phyloP scores from a whole-genome alignment of 2,888 invertebrate species.

The Vesta saturnalis region DNA sequence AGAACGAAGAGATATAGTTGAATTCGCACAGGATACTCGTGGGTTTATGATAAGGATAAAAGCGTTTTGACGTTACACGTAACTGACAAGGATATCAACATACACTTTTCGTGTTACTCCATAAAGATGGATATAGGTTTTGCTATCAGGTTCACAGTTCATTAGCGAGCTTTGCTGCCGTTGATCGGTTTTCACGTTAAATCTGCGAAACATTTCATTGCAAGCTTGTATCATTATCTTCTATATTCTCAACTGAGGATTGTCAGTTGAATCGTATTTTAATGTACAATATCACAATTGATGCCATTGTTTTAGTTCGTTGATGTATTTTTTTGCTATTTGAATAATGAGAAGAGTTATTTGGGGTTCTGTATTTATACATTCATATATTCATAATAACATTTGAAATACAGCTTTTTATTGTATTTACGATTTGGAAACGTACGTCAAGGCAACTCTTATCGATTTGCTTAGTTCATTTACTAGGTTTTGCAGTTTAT shows the following conservation, averaged over 20 bases:
- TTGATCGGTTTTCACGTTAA: constrained; percentile 51
- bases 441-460: too few species aligned
- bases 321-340: constrained; percentile 22
- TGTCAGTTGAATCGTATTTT: constrained; percentile 42
- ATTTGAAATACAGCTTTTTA: too few species aligned
- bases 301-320: constrained; percentile 32
- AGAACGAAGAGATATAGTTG: constrained; percentile 22
- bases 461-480: too few species aligned
- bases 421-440: too few species aligned
- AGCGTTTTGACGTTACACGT: too few species aligned
- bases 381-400: not conserved
- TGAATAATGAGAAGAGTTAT: not conserved
- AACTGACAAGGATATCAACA: constrained; percentile 30
- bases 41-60: constrained; percentile 35
- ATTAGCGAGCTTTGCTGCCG: constrained; percentile 57
- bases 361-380: not conserved
- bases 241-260: constrained; percentile 43
- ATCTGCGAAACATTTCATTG: constrained; percentile 46
- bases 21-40: constrained; percentile 35
- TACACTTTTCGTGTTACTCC: constrained; percentile 31
- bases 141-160: constrained; percentile 59
- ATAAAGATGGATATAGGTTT: constrained; percentile 46
- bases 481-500: too few species aligned
- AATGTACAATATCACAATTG: constrained; percentile 31
- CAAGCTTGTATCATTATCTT: constrained; percentile 43